phyloP scores from a whole-genome alignment of 2,888 invertebrate species.

The Chrysolina haemoptera region DNA sequence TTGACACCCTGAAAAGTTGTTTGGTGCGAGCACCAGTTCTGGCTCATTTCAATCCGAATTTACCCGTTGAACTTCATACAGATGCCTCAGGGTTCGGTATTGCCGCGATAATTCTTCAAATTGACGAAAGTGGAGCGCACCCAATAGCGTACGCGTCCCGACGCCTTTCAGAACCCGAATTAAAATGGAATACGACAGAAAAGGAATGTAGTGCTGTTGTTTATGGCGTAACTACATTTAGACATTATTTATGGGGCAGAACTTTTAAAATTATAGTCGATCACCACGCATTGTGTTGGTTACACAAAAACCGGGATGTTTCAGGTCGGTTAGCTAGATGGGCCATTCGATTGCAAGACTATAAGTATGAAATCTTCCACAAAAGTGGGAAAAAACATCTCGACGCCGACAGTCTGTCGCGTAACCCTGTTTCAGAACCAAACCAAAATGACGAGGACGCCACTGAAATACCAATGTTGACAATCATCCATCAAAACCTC shows the following conservation, averaged over 20 bases:
- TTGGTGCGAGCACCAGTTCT: not conserved
- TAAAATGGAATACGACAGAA: not conserved
- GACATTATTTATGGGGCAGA: not conserved
- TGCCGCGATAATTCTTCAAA: not conserved
- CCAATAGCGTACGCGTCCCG: not conserved
- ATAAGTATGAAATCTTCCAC: not conserved
- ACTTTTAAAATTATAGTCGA: not conserved
- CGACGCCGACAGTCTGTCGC: not conserved
- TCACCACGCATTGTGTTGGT: not conserved
- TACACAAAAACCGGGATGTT: not conserved
- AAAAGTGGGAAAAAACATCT: constrained; percentile 17
- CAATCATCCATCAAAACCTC: not conserved
- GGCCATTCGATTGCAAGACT: not conserved
- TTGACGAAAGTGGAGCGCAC: not conserved
- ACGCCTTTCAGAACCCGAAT: not conserved
- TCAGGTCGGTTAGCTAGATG: constrained; percentile 1
- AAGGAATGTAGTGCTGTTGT: not conserved
- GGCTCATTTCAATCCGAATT: not conserved
- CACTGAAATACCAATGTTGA: not conserved
- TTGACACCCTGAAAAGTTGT: not conserved
- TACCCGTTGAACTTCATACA: not conserved
- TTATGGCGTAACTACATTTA: not conserved
- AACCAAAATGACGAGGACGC: not conserved
- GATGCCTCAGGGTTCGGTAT: not conserved
- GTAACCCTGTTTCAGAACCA: not conserved